Percentiles rank a stretch among this genome's conserved stretches.
These are phyloP conservation scores for Physeter macrocephalus DNA, from an alignment of 2,113 vertebrate genomes.

Conservation along the genomic window DNA sequence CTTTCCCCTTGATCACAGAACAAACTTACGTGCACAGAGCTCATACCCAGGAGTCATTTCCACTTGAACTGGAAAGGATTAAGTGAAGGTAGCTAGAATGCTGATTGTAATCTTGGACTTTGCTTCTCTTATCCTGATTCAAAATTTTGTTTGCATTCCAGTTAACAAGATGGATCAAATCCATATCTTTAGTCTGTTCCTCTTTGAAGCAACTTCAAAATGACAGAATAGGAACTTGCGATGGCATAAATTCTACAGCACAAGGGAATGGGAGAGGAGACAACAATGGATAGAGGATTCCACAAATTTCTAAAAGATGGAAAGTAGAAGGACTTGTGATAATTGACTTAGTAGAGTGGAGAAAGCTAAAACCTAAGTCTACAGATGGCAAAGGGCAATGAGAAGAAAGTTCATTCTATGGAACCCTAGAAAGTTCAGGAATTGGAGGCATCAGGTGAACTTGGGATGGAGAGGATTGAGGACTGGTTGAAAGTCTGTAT, in stretches of 20 bases:
- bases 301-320: not conserved
- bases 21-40: not conserved
- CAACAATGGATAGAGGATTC: not conserved
- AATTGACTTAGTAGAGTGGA: not conserved
- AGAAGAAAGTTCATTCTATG: not conserved
- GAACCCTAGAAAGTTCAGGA: not conserved
- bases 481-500: not conserved
- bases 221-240: not conserved
- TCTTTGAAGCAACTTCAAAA: not conserved
- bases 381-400: not conserved
- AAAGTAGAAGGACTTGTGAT: not conserved
- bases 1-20: constrained; percentile 52
- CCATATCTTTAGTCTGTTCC: not conserved
- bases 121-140: constrained; percentile 68
- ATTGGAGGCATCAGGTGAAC: not conserved
- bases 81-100: constrained; percentile 56
- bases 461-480: not conserved
- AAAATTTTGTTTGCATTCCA: not conserved
- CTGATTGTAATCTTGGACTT: constrained; percentile 64
- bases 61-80: constrained; percentile 66
- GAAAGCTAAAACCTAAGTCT: not conserved
- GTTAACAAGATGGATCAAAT: not conserved
- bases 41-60: not conserved
- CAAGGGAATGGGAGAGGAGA: not conserved
- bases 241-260: not conserved